phyloP scores from a whole-genome alignment of 2,888 invertebrate genomes.

The Ptilodon capucinus region DNA sequence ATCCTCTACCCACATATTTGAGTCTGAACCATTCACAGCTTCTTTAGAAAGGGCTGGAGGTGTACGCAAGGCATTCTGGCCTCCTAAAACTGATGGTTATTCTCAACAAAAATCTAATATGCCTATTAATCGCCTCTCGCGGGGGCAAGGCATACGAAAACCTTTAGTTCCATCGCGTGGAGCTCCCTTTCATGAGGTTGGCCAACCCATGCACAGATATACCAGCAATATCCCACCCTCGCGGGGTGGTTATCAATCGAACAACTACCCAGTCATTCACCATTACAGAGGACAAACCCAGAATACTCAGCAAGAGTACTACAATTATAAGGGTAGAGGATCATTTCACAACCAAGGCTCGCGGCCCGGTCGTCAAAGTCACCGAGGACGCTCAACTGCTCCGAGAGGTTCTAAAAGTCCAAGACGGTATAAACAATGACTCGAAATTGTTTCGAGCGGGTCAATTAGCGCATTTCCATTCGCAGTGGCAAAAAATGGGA shows the following conservation, averaged over 20 bases:
- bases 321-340: background rate
- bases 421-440: background rate
- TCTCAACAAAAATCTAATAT: background rate
- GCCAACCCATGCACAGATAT: background rate
- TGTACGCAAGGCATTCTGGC: constrained; percentile 2
- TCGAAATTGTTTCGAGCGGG: constrained; percentile 7
- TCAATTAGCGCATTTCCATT: constrained; percentile 4
- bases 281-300: background rate
- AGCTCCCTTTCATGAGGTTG: background rate
- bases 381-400: background rate
- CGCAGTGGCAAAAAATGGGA: constrained; percentile 11
- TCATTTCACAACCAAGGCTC: constrained; percentile 6
- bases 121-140: background rate
- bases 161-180: constrained; percentile 2
- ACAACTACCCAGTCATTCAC: background rate
- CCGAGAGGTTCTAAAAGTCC: background rate
- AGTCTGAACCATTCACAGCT: background rate
- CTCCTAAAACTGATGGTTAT: background rate
- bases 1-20: background rate
- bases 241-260: background rate
- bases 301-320: background rate
- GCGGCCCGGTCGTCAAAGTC: background rate
- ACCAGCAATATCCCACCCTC: background rate
- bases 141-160: background rate
- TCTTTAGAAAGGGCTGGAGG: constrained; percentile 2